phyloP scores from a whole-genome alignment of 2,797 vertebrate species.

The Peromyscus attwateri region DNA sequence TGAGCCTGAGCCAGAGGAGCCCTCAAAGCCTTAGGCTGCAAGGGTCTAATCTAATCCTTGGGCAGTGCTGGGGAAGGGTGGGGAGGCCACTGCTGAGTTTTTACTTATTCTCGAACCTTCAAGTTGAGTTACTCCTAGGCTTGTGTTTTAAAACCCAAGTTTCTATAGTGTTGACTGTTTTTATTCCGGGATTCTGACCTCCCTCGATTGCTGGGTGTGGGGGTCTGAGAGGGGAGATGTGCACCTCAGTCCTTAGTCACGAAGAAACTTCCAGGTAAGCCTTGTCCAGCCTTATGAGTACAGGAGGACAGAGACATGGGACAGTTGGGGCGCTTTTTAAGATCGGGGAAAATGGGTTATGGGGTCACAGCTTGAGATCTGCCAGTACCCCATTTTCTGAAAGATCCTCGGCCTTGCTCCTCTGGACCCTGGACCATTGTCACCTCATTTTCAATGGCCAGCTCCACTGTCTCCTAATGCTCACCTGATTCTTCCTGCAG shows the following conservation, averaged over 20 bases:
- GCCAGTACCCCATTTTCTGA: not conserved
- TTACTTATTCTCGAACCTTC: not conserved
- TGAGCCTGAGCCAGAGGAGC: not conserved
- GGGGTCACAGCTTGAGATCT: not conserved
- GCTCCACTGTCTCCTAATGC: not conserved
- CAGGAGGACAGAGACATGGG: not conserved
- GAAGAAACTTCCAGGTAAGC: not conserved
- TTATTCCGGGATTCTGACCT: not conserved
- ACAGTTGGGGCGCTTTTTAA: not conserved
- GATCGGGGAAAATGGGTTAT: not conserved
- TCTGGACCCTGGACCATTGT: not conserved
- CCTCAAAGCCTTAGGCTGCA: not conserved
- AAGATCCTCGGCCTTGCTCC: not conserved
- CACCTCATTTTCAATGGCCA: not conserved
- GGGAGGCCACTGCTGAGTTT: not conserved
- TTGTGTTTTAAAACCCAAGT: slow-evolving; percentile 5
- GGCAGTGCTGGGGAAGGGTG: not conserved
- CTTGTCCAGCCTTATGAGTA: not conserved
- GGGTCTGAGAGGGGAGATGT: not conserved
- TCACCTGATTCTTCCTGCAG: not conserved
- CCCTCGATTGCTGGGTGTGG: not conserved
- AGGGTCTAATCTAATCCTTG: not conserved
- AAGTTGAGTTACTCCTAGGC: not conserved
- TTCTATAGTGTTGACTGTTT: not conserved
- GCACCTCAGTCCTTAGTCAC: not conserved